Percentiles rank a stretch among this genome's conserved stretches.
These are phyloP conservation scores for Puma concolor DNA, from an alignment of 2,113 vertebrate species.

Conservation along the genomic window DNA sequence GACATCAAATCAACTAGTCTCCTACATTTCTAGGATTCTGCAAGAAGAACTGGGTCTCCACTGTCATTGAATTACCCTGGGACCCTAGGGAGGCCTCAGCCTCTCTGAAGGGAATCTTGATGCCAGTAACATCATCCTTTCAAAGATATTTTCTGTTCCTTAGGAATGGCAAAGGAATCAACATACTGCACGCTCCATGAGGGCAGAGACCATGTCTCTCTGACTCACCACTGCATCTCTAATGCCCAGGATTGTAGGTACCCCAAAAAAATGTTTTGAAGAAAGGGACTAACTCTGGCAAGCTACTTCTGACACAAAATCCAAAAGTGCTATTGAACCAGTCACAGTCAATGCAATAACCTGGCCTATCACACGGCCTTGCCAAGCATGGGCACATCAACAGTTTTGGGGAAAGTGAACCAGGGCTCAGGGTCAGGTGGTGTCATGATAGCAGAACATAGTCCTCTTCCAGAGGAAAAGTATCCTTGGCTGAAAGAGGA, in stretches of 20 bases:
- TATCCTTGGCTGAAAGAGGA: not conserved
- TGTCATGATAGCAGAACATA: not conserved
- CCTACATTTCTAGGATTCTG: constrained; percentile 24
- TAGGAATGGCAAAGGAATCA: constrained; percentile 38
- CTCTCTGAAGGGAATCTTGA: not conserved
- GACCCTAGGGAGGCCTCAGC: not conserved
- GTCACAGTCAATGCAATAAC: constrained; percentile 42
- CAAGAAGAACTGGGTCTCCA: not conserved
- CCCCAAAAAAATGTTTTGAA: not conserved
- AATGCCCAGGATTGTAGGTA: not conserved
- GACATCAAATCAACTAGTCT: not conserved
- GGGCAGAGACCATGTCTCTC: not conserved
- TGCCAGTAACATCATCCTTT: constrained; percentile 7
- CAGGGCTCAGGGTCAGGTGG: not conserved
- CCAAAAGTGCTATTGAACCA: not conserved
- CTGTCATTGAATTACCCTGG: not conserved
- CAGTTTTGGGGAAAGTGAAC: not conserved
- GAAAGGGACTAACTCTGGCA: constrained; percentile 39
- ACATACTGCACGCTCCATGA: not conserved
- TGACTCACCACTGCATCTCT: not conserved
- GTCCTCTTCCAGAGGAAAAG: not conserved
- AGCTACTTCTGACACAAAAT: constrained; percentile 53
- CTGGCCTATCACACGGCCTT: not conserved
- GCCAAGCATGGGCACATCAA: not conserved
- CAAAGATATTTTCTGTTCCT: constrained; percentile 21